A percentile compares a stretch with the other conserved stretches of the same genome.
Evolutionary conservation across 2,797 vertebrate genomes (phyloP).

Genomic region (Crotalus adamanteus): DNA sequence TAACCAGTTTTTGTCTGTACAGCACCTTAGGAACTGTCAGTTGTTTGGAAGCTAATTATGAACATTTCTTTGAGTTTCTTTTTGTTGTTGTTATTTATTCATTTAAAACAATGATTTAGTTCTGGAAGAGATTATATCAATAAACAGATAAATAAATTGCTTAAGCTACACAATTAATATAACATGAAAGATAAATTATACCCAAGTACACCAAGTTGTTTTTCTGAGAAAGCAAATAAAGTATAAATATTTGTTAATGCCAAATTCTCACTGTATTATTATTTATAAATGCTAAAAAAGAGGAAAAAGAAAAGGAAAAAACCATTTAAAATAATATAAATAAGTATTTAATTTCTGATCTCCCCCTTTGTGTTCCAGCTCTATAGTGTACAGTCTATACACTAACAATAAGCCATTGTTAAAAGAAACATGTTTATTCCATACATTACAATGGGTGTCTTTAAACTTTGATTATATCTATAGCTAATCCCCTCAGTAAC

Average conservation of each 20-base stretch:
- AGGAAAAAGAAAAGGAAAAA: not conserved
- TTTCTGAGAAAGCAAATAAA: not conserved
- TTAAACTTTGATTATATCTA: not conserved
- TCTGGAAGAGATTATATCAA: not conserved
- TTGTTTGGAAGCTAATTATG: not conserved
- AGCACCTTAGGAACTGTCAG: constrained; percentile 24
- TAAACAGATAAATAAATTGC: not conserved
- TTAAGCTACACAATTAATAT: not conserved
- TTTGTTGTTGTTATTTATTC: not conserved
- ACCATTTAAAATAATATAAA: not conserved
- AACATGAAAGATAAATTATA: not conserved
- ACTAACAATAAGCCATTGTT: not conserved
- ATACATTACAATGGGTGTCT: not conserved
- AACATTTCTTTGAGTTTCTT: not conserved
- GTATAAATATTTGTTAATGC: not conserved
- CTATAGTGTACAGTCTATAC: not conserved
- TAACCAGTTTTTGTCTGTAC: constrained; percentile 39
- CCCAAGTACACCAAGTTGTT: not conserved
- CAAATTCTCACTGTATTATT: not conserved
- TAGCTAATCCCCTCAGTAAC: not conserved
- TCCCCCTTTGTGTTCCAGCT: not conserved
- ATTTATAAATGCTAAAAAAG: not conserved
- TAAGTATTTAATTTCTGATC: not conserved
- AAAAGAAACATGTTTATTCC: not conserved
- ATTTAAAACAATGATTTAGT: not conserved